phyloP scores from a whole-genome alignment of 1,140 invertebrate genomes.

The Platorchestia sp. region DNA sequence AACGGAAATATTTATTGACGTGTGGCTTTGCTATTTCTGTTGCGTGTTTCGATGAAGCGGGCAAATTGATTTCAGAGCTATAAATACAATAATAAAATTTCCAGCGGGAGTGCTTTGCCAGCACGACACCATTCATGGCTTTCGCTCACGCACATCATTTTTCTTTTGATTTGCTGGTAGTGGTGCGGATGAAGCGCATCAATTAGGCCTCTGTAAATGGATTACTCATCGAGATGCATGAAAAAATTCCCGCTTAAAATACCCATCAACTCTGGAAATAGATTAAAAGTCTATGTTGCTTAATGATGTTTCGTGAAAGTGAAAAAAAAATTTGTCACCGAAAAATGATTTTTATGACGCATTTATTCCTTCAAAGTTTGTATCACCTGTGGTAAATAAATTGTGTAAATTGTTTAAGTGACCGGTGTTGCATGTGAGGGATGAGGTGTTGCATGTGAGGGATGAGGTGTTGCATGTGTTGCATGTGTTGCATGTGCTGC shows the following conservation, averaged over 20 bases:
- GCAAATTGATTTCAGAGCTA: not conserved
- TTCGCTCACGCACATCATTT: not conserved
- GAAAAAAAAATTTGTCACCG: not conserved
- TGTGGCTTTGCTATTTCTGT: not conserved
- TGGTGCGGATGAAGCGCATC: not conserved
- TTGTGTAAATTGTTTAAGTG: too few relatives aligned
- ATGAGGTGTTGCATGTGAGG: too few relatives aligned
- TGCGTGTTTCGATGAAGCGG: not conserved
- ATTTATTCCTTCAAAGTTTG: too few relatives aligned
- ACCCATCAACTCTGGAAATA: not conserved
- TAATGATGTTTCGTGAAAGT: not conserved
- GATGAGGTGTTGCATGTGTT: too few relatives aligned
- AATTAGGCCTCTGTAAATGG: not conserved
- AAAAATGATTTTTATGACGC: not conserved
- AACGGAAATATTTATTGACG: not conserved
- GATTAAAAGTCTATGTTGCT: not conserved
- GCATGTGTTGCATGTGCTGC: too few relatives aligned
- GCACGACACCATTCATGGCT: not conserved
- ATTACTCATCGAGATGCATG: not conserved
- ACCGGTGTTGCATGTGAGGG: too few relatives aligned
- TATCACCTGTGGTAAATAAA: too few relatives aligned
- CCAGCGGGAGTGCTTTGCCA: not conserved
- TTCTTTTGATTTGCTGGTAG: not conserved
- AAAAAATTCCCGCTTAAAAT: not conserved
- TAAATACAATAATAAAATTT: not conserved